phyloP scores from a whole-genome alignment of 2,888 invertebrate genomes.

The Parelbella ahira region DNA sequence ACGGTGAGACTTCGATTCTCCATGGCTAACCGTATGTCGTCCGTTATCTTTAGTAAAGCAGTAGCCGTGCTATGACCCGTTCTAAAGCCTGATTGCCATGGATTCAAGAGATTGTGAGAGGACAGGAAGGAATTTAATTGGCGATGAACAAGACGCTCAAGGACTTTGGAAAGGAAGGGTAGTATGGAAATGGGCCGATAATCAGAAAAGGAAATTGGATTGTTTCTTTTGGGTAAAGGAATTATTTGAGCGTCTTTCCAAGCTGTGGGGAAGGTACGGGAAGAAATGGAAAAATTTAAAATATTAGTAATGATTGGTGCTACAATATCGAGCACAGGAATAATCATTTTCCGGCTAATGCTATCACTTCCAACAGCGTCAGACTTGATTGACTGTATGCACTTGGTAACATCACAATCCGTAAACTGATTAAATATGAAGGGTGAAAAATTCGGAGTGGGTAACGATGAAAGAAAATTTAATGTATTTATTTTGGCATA shows the following conservation, averaged over 20 bases:
- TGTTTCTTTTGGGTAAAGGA: conserved; percentile 4
- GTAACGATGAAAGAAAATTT: neutral
- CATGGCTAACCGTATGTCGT: conserved; percentile 11
- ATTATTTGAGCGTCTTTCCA: neutral
- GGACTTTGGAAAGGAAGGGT: conserved; percentile 24
- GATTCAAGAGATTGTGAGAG: neutral
- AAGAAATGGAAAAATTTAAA: neutral
- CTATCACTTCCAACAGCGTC: neutral
- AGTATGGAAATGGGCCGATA: conserved; percentile 12
- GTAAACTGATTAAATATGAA: neutral
- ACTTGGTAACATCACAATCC: neutral
- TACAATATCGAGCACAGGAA: neutral
- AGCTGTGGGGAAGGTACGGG: neutral
- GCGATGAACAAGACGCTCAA: conserved; percentile 7
- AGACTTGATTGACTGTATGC: neutral
- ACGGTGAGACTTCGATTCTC: neutral
- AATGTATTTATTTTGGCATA: neutral
- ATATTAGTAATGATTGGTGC: neutral
- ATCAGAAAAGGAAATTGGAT: neutral
- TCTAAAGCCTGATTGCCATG: conserved; percentile 4
- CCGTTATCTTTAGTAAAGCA: conserved; percentile 25
- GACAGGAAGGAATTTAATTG: conserved; percentile 3
- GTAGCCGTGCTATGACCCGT: conserved; percentile 22
- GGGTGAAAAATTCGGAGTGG: neutral
- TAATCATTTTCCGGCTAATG: too few species aligned